Conservation (phyloP, 2,888 invertebrate genomes). For the Cerastis rubricosa region DNA sequence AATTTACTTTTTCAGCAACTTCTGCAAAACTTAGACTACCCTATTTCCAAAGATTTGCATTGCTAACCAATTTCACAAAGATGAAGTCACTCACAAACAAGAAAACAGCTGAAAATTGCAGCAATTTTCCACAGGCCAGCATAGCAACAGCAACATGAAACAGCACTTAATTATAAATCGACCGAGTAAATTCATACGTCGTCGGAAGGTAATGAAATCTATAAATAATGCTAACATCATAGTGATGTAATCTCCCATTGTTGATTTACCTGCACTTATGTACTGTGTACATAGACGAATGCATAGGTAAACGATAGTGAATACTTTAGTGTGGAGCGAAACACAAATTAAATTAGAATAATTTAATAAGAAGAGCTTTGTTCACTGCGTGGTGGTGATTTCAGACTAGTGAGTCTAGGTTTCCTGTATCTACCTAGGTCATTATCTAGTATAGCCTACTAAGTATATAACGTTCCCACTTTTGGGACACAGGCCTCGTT, state of each 20-base stretch:
- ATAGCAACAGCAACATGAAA: conserved; percentile 46
- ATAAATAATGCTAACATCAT: conserved; percentile 76
- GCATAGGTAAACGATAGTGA: conserved; percentile 36
- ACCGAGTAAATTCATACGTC: conserved; percentile 45
- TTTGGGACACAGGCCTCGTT: not conserved
- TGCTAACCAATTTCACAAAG: not conserved
- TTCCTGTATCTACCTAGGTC: not conserved
- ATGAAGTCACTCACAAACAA: not conserved
- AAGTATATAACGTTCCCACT: not conserved
- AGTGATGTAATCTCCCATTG: conserved; percentile 76
- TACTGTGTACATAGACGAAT: conserved; percentile 37
- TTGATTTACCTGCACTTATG: conserved; percentile 74
- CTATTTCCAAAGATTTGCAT: not conserved
- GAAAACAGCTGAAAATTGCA: conserved; percentile 6
- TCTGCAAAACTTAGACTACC: not conserved
- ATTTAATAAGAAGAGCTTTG: conserved; percentile 39
- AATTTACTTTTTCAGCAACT: not conserved
- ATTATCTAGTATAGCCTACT: not conserved
- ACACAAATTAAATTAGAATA: conserved; percentile 53
- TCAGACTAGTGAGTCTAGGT: not conserved
- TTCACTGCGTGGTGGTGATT: conserved; percentile 5
- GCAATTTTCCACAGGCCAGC: not conserved
- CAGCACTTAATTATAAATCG: conserved; percentile 44
- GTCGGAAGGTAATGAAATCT: conserved; percentile 70
- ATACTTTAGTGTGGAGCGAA: conserved; percentile 28